Base-by-base conservation (phyloP, 2,797 vertebrate species). In the Lindbergichthys nudifrons region DNA sequence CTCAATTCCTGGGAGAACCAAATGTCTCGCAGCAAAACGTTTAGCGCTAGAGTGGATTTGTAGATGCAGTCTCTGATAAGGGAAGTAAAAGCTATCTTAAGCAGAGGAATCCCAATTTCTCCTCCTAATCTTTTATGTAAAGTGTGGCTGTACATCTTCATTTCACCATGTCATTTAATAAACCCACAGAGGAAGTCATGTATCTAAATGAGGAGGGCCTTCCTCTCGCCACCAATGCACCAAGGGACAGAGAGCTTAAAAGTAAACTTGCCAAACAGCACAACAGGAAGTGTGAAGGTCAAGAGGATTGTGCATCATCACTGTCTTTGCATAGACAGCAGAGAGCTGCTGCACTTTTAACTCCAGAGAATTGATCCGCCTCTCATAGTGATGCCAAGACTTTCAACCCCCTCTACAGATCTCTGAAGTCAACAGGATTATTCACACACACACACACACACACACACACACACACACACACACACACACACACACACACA, bases 201-300 rank as follows among this genome's bases (percentile, higher is more conserved):
- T 56, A 6, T 77, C 36, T 77, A 46, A 87, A 26, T 26, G 26
- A 82, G 15, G 51, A 58, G 46, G 11, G 60, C 10, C 68, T 74
- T 74, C 12, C 53, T 16, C 19, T 61, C 36, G 66, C 56, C 21
- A 23, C 70, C 75, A 45, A 64, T 68, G 18, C 63, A 73, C 65
- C 23, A 46, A 73, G 70, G 54, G 83, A 86, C 70, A 64, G 43
- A 53, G 73, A 73, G 64, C 75, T 85, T 76, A 75, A 87, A 90
- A 90, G 85, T 87, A 81, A 88, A 91, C 81, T 88, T 78, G 81
- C 82, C 51, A 83, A 88, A 89, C 89, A 90, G 72, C 84, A 88
- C 85, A 89, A 90, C 82, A 87, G 81, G 77, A 88, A 83, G 84
- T 85, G 88, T 90, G 90, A 93, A 93, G 90, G 91, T 91, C 91